Percentiles rank a stretch among this genome's conserved stretches.
Conservation (phyloP, 2,113 vertebrate genomes). For the Uropsilus gracilis region DNA sequence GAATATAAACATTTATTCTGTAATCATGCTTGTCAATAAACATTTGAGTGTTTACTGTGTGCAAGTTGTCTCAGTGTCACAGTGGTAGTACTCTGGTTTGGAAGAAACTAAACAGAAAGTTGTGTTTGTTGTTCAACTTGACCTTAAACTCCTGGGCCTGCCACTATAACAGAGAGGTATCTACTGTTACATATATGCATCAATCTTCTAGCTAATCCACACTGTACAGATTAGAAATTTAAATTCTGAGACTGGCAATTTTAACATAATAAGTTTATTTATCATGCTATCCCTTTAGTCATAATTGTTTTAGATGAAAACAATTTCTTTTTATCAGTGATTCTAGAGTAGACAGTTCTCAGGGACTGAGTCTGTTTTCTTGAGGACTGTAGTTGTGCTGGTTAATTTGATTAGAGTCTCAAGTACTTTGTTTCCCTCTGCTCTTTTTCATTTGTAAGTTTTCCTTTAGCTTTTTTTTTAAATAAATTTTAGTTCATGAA, state of each 20-base stretch:
- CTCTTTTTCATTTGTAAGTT: background rate
- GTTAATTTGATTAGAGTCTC: constrained; percentile 45
- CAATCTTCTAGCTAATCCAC: background rate
- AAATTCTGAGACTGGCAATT: background rate
- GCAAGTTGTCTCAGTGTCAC: background rate
- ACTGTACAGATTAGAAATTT: background rate
- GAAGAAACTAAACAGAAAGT: background rate
- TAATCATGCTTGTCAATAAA: background rate
- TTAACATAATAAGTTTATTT: background rate
- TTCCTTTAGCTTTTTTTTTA: background rate
- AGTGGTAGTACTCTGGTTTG: background rate
- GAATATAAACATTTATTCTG: background rate
- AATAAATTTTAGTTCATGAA: background rate
- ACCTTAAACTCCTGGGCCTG: background rate
- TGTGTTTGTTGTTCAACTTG: background rate
- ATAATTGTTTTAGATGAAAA: background rate
- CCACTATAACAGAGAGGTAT: background rate
- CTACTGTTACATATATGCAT: background rate
- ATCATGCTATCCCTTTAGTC: background rate
- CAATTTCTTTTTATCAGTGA: background rate
- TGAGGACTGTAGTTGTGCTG: constrained; percentile 1
- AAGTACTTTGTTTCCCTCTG: background rate
- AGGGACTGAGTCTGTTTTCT: background rate
- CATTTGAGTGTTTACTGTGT: background rate
- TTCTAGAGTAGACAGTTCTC: constrained; percentile 4